A percentile compares a stretch with the other conserved stretches of the same genome.
Evolutionary conservation across 2,113 vertebrate species (phyloP).

Genomic region (Grantiella picta): DNA sequence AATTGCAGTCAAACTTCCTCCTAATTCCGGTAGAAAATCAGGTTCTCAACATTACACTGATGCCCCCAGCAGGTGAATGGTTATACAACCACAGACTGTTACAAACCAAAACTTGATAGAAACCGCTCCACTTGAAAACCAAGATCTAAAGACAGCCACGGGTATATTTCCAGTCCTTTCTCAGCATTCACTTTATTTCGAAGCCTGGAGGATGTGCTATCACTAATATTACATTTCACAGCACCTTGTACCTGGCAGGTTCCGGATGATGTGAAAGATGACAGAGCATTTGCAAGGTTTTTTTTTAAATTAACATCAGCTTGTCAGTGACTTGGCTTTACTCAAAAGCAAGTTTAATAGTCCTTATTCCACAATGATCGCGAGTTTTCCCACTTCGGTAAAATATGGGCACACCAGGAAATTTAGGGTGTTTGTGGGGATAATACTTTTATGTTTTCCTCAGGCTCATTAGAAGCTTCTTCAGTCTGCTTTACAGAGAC

Average conservation of each 20-base stretch:
- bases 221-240: background rate
- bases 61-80: conserved; percentile 4
- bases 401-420: rapidly evolving
- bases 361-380: background rate
- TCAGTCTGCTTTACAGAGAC: background rate
- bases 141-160: background rate
- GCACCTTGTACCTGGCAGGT: background rate
- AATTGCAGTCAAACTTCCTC: background rate
- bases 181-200: background rate
- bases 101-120: background rate
- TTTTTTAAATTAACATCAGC: background rate
- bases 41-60: background rate
- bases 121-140: background rate
- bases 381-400: background rate
- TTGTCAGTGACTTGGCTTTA: background rate
- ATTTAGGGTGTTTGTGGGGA: background rate
- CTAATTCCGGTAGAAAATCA: background rate
- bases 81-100: background rate
- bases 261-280: background rate
- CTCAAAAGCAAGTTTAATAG: background rate
- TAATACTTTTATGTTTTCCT: rapidly evolving
- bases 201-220: background rate
- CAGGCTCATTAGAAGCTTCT: rapidly evolving
- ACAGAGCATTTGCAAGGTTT: background rate
- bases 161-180: background rate